phyloP scores from a whole-genome alignment of 2,888 invertebrate genomes.

The Protonemura montana region DNA sequence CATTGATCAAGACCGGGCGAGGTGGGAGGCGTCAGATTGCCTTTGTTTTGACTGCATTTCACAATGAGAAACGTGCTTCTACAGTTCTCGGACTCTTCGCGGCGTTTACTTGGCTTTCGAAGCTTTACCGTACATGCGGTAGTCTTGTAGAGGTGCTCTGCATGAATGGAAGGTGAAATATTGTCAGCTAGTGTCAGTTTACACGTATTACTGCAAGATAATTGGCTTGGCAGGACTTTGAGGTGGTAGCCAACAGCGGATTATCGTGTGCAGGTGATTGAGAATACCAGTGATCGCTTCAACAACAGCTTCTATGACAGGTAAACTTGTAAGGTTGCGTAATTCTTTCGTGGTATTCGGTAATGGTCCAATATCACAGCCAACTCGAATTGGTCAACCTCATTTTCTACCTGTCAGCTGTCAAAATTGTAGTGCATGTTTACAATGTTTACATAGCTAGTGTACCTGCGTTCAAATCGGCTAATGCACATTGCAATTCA shows the following conservation, averaged over 20 bases:
- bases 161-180: background rate
- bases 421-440: no score
- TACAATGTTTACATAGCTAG: no score
- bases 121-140: background rate
- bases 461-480: no score
- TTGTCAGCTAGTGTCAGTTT: background rate
- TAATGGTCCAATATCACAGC: background rate
- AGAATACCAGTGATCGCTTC: background rate
- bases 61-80: conserved; percentile 12
- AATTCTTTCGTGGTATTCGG: background rate
- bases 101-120: background rate
- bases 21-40: background rate
- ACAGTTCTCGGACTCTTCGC: background rate
- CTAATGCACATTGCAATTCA: no score
- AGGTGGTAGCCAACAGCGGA: background rate
- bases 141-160: background rate
- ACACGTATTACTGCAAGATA: background rate
- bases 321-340: background rate
- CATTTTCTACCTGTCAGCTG: no score
- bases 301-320: background rate
- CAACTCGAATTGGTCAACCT: background rate
- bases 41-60: conserved; percentile 3
- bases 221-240: background rate
- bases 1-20: background rate
- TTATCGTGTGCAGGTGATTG: background rate